Evolutionary conservation across 2,113 vertebrate genomes (phyloP).

Genomic region (Corynorhinus townsendii): DNA sequence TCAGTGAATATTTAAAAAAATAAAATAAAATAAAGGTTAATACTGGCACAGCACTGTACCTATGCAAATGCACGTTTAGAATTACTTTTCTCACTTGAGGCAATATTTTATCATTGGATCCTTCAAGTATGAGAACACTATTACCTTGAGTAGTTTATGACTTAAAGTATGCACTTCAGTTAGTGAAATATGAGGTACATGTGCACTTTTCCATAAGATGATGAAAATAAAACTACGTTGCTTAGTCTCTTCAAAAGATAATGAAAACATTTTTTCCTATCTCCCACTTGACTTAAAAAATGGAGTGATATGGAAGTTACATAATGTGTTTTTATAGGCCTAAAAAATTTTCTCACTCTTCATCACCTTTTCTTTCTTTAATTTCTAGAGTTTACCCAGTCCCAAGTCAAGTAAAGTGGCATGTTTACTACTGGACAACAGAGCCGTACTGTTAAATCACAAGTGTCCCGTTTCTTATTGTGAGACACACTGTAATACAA

Average conservation of each 20-base stretch:
- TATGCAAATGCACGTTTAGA: conserved; percentile 30
- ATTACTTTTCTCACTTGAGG: conserved; percentile 53
- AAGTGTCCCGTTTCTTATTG: neutral
- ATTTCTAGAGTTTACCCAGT: conserved; percentile 3
- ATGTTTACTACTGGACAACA: neutral
- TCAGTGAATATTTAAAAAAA: neutral
- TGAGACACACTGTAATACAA: neutral
- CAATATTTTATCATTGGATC: conserved; percentile 33
- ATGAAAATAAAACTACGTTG: neutral
- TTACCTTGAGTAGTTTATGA: conserved; percentile 45
- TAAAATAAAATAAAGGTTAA: conserved; percentile 8
- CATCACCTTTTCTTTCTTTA: neutral
- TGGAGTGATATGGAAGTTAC: neutral
- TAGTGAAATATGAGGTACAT: conserved; percentile 39
- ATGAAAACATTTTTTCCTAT: neutral
- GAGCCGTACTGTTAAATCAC: neutral
- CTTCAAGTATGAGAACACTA: conserved; percentile 38
- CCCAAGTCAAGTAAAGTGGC: neutral
- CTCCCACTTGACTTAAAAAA: neutral
- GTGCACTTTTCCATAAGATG: neutral
- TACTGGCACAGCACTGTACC: neutral
- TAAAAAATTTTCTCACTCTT: neutral
- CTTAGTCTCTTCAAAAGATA: neutral
- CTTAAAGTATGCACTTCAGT: conserved; percentile 19
- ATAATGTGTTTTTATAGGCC: neutral